Conservation (phyloP, 2,888 invertebrate genomes). For the Clostera curtula region DNA sequence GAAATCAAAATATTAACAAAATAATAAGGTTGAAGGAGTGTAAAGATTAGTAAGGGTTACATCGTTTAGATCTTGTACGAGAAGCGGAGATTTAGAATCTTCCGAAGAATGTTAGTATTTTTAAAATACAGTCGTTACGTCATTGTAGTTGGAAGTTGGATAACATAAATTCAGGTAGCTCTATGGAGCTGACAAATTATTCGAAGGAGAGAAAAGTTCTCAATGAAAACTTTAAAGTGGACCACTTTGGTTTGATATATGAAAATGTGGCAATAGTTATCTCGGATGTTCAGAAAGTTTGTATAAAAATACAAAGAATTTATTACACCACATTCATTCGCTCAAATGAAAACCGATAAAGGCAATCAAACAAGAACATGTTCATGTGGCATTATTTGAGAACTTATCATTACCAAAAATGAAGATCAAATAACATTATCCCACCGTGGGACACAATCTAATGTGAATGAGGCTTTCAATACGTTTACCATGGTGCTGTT, state of each 20-base stretch:
- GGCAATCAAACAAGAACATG: too few species aligned
- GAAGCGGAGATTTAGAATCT: constrained; percentile 68
- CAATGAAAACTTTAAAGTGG: too few species aligned
- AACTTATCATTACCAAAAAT: too few species aligned
- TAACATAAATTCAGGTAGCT: constrained; percentile 40
- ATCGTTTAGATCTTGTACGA: constrained; percentile 54
- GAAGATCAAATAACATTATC: constrained; percentile 13
- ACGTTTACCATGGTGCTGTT: constrained; percentile 63
- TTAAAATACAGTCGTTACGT: constrained; percentile 60
- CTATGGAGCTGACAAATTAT: constrained; percentile 30
- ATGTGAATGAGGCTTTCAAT: constrained; percentile 43
- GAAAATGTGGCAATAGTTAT: too few species aligned
- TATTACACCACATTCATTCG: too few species aligned
- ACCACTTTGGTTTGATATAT: too few species aligned
- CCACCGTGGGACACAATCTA: constrained; percentile 17
- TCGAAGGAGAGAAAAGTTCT: constrained; percentile 21
- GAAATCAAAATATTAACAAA: constrained; percentile 59
- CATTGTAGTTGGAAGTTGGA: constrained; percentile 35
- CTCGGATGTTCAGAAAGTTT: too few species aligned
- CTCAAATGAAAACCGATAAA: too few species aligned
- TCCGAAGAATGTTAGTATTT: constrained; percentile 61
- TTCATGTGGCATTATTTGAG: too few species aligned
- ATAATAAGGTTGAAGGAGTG: constrained; percentile 53
- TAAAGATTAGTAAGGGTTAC: constrained; percentile 55
- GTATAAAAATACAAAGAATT: too few species aligned